phyloP scores from a whole-genome alignment of 2,797 vertebrate genomes.

The Eulemur mongoz region DNA sequence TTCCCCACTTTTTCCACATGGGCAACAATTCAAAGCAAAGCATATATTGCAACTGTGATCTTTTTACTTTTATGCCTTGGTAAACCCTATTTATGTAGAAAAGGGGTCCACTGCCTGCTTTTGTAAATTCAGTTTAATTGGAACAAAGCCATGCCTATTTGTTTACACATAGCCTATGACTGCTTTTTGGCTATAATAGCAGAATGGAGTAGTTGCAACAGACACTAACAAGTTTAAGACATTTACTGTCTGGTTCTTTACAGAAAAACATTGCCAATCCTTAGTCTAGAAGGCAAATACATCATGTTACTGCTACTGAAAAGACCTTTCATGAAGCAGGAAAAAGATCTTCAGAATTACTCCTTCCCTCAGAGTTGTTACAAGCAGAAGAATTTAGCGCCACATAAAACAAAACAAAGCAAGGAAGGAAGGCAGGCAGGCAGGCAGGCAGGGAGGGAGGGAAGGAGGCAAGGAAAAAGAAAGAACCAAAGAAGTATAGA shows the following conservation, averaged over 20 bases:
- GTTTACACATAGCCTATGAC: background rate
- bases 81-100: background rate
- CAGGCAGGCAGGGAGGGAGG: rapidly evolving
- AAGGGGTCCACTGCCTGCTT: background rate
- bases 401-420: background rate
- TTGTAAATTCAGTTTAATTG: background rate
- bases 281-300: background rate
- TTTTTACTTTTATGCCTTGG: background rate
- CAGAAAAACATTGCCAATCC: background rate
- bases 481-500: background rate
- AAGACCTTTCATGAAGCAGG: background rate
- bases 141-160: background rate
- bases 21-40: background rate
- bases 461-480: background rate
- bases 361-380: background rate
- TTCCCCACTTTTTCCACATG: background rate
- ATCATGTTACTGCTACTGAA: background rate
- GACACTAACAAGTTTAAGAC: background rate
- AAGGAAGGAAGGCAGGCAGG: too few relatives aligned
- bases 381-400: background rate
- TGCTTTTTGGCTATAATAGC: background rate
- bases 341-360: background rate
- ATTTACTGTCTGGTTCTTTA: background rate
- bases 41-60: background rate
- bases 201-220: background rate